A percentile compares a stretch with the other conserved stretches of the same genome.
Conservation (phyloP, 1,140 invertebrate species). For the Drosophila nikananu region DNA sequence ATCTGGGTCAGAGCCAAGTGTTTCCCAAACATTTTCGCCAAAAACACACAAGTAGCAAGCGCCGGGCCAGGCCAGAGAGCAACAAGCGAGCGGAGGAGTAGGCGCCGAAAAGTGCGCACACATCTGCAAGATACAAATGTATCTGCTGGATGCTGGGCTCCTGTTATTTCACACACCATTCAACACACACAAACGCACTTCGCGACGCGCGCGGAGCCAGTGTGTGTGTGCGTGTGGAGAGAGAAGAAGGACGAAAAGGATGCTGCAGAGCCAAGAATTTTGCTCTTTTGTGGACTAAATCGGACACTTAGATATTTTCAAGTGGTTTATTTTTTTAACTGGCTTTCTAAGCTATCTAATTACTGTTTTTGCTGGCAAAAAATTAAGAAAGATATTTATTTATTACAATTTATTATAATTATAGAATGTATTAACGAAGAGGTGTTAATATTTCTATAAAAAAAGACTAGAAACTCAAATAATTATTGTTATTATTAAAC, state of each 20-base stretch:
- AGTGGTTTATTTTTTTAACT: neutral
- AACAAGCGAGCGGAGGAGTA: conserved; percentile 36
- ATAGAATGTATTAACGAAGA: neutral
- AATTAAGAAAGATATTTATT: neutral
- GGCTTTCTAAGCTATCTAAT: neutral
- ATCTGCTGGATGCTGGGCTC: conserved; percentile 68
- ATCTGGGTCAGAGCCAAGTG: conserved; percentile 76
- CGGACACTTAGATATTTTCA: neutral
- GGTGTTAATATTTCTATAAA: neutral
- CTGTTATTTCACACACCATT: conserved; percentile 74
- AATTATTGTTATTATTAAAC: neutral
- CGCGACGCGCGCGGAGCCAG: conserved; percentile 2
- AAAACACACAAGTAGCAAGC: conserved; percentile 27
- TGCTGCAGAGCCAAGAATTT: conserved; percentile 1
- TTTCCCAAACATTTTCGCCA: conserved; percentile 41
- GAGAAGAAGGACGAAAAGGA: conserved; percentile 6
- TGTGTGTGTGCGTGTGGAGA: conserved; percentile 37
- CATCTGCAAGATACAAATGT: conserved; percentile 70
- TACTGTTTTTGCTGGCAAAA: neutral
- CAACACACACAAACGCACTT: conserved; percentile 69
- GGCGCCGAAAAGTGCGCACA: conserved; percentile 29
- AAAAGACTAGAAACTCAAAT: neutral
- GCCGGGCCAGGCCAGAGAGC: conserved; percentile 39
- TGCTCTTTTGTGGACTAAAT: neutral
- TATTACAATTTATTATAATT: neutral